These are phyloP conservation scores for Drosophila barbarae DNA, from an alignment of 2,888 invertebrate species.

Conservation along the genomic window DNA sequence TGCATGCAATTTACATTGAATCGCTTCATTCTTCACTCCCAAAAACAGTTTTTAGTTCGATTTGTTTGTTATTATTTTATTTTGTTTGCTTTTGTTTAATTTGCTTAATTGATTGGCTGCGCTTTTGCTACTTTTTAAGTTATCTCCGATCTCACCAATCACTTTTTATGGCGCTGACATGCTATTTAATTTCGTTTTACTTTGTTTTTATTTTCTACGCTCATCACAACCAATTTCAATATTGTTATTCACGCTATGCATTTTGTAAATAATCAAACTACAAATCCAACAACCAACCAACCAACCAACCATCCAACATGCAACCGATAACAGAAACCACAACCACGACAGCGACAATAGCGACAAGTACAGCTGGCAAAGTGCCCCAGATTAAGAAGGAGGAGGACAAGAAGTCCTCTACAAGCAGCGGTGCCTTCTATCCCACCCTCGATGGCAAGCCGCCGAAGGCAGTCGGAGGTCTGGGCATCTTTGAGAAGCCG, in stretches of 20 bases:
- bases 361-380: constrained; percentile 50
- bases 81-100: constrained; percentile 3
- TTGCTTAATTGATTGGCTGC: constrained; percentile 17
- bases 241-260: constrained; percentile 68
- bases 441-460: constrained; percentile 79
- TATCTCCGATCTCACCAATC: constrained; percentile 29
- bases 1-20: constrained; percentile 41
- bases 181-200: constrained; percentile 45
- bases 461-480: constrained; percentile 63
- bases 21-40: constrained; percentile 22
- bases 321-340: constrained; percentile 64
- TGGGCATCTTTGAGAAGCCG: constrained; percentile 65
- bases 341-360: constrained; percentile 45
- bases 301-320: constrained; percentile 61
- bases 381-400: constrained; percentile 38
- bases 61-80: constrained; percentile 2
- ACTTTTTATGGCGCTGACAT: constrained; percentile 42
- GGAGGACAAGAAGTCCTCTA: constrained; percentile 63
- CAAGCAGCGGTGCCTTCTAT: constrained; percentile 72
- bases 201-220: constrained; percentile 52
- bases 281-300: constrained; percentile 41
- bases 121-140: constrained; percentile 50
- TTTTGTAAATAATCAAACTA: constrained; percentile 71
- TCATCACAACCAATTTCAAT: constrained; percentile 46
- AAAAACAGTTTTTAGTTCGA: constrained; percentile 9